These are phyloP conservation scores for Boleophthalmus pectinirostris DNA, from an alignment of 2,113 vertebrate species.

Conservation along the genomic window DNA sequence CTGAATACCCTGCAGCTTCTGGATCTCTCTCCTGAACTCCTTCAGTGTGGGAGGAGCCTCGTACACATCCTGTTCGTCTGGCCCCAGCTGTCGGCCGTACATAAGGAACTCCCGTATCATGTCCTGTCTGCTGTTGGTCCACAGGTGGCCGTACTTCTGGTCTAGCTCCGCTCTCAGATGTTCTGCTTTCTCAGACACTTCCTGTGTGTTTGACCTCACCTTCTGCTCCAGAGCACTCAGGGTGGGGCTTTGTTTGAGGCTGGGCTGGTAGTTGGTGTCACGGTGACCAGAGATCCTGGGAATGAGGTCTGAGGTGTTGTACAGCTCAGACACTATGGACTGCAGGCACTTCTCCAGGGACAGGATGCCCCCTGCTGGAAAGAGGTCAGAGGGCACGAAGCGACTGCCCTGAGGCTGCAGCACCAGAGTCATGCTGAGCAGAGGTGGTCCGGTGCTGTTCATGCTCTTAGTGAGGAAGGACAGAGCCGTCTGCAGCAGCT, in stretches of 20 bases:
- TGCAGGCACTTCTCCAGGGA: not conserved
- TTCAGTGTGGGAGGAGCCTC: not conserved
- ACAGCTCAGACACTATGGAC: not conserved
- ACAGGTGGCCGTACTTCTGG: not conserved
- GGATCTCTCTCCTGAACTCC: not conserved
- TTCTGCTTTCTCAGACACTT: not conserved
- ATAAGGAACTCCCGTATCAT: not conserved
- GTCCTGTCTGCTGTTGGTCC: not conserved
- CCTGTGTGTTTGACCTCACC: not conserved
- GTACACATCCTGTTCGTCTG: not conserved
- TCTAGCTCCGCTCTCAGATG: not conserved
- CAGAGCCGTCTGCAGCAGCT: not conserved
- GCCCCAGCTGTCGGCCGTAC: not conserved
- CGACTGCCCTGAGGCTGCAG: not conserved
- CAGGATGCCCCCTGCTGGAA: not conserved
- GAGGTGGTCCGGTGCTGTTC: not conserved
- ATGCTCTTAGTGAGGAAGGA: not conserved
- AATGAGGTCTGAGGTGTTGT: not conserved
- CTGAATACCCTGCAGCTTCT: not conserved
- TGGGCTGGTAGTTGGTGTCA: not conserved
- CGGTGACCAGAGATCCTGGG: not conserved
- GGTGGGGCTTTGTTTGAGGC: not conserved
- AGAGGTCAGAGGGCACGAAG: not conserved
- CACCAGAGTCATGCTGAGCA: not conserved
- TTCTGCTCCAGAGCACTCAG: not conserved